Evolutionary conservation across 2,888 invertebrate genomes (phyloP).

Genomic region (Cybosia mesomella): DNA sequence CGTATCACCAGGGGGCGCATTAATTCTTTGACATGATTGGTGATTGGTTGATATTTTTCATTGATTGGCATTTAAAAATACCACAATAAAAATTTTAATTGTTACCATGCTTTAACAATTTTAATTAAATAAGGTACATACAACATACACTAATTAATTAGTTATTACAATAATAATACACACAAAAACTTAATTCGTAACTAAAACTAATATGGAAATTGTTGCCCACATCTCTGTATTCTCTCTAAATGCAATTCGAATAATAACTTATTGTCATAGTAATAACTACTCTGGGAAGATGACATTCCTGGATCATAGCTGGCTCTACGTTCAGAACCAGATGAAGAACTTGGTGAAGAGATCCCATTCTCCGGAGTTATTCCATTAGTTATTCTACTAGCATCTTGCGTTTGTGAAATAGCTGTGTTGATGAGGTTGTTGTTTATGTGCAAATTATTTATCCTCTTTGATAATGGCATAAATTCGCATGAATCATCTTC

Average conservation of each 20-base stretch:
- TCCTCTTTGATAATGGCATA: conserved; percentile 95
- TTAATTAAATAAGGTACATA: conserved; percentile 58
- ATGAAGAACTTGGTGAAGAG: conserved; percentile 69
- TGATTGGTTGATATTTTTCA: conserved; percentile 62
- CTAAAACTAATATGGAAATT: conserved; percentile 76
- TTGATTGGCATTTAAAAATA: conserved; percentile 36
- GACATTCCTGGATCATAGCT: conserved; percentile 92
- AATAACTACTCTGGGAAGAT: conserved; percentile 93
- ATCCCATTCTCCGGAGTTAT: conserved; percentile 69
- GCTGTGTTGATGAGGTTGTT: conserved; percentile 76
- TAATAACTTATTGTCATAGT: conserved; percentile 95
- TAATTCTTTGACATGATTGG: conserved; percentile 60
- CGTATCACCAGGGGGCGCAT: conserved; percentile 75
- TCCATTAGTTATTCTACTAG: conserved; percentile 69
- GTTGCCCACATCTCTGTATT: conserved; percentile 89
- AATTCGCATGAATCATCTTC: conserved; percentile 93
- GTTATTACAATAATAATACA: conserved; percentile 63
- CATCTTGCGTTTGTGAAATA: conserved; percentile 63
- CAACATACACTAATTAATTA: conserved; percentile 60
- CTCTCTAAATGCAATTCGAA: conserved; percentile 94
- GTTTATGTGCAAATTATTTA: conserved; percentile 95
- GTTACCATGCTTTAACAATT: conserved; percentile 52
- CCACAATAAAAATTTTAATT: conserved; percentile 43
- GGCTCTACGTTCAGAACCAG: conserved; percentile 74
- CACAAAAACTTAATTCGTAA: conserved; percentile 62